phyloP scores from a whole-genome alignment of 2,888 invertebrate genomes.

The Endotricha flammealis region DNA sequence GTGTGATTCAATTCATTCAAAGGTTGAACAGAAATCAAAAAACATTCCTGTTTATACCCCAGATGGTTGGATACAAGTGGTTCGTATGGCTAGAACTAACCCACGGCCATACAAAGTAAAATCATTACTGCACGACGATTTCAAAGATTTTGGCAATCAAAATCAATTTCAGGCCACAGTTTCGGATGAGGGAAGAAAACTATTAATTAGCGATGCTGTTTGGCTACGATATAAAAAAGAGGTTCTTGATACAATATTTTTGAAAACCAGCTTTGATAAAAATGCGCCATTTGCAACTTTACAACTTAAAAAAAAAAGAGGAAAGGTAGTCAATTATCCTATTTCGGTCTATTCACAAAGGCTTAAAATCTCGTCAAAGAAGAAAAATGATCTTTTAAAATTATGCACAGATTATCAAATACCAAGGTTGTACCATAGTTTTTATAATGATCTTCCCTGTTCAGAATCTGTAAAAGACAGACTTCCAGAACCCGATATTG shows the following conservation, averaged over 20 bases:
- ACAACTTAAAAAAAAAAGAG: constrained; percentile 10
- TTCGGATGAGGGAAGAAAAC: background rate
- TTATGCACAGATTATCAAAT: constrained; percentile 11
- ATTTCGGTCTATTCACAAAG: constrained; percentile 7
- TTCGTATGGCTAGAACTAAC: constrained; percentile 12
- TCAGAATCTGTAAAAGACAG: background rate
- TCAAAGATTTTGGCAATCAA: constrained; percentile 9
- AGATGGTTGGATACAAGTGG: constrained; percentile 20
- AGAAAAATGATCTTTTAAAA: constrained; percentile 12
- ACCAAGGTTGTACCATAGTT: constrained; percentile 10
- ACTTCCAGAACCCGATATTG: background rate
- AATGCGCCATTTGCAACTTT: constrained; percentile 11
- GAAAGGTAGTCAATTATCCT: constrained; percentile 9
- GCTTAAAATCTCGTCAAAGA: constrained; percentile 10
- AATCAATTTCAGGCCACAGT: constrained; percentile 8
- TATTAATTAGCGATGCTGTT: constrained; percentile 10
- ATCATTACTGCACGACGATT: no score
- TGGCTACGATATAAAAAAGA: constrained; percentile 11
- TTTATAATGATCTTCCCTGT: constrained; percentile 3
- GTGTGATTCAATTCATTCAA: constrained; percentile 27
- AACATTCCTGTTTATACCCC: constrained; percentile 27
- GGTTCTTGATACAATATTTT: constrained; percentile 6
- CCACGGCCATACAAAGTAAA: constrained; percentile 9
- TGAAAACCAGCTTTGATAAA: constrained; percentile 10
- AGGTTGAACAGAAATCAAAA: constrained; percentile 28